Evolutionary conservation across 2,888 invertebrate species (phyloP), one percentile per base, ranked within the genome.

Genomic region (Stenodera caucasica): DNA sequence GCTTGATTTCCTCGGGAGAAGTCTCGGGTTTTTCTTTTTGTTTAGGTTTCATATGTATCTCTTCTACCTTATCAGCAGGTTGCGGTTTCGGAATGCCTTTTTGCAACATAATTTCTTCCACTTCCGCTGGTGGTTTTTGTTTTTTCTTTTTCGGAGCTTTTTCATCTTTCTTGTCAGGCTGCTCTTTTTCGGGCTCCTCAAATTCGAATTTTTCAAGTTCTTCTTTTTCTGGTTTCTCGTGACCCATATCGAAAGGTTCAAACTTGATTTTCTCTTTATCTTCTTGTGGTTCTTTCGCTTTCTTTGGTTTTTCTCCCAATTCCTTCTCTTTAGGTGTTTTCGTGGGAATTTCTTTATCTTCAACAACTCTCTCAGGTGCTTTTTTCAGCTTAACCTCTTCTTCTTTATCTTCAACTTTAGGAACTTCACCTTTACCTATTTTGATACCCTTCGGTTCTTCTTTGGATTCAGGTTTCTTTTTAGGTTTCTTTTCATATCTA

Each of bases 351-450:
- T 70, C 68, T 55, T 69, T 71, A 66, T 70, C 69, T 68, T 77
- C 72, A 60, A 71, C 67, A 53, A 76, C 69, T 64, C 78, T 76
- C 61, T 77, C 71, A 12, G 81, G 80, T 30, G 80, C 71, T 59
- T 82, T 81, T 67, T 81, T 80, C 18, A 81, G 64, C 70, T 73
- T 78, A 14, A 80, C 68, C 49, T 67, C 62, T 67, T 78, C 77
- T 29, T 70, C 70, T 33, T 65, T 68, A 58, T 78, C 77, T 56
- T 79, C 77, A 5, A 60, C 60, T 59, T 75, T 67, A 11, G 80
- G 80, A 29, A 80, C 62, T 69, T 81, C 71, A 60, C 78, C 73
- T 75, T 80, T 74, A 63, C 78, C 75, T 50, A 82, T 75, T 61
- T 76, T 75, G 61, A 75, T 61, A 70, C 63, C 72, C 67, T 66